A percentile compares a stretch with the other conserved stretches of the same genome.
phyloP scores from a whole-genome alignment of 2,888 invertebrate species.

The Macrophya annulata region DNA sequence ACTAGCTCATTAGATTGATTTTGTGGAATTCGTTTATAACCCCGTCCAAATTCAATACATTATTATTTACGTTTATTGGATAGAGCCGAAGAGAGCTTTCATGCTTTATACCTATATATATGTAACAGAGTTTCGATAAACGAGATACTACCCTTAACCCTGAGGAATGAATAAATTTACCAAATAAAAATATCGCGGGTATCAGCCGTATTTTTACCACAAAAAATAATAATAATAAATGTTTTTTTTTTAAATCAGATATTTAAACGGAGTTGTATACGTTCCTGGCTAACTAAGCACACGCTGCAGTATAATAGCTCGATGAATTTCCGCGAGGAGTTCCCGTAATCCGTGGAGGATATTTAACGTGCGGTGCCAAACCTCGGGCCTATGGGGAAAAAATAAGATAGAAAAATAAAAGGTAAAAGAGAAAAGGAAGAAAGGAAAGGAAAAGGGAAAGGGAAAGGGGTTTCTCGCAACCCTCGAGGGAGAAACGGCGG shows the following conservation, averaged over 20 bases:
- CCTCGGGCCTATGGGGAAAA: constrained; percentile 4
- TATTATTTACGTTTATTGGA: neutral
- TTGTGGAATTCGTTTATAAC: neutral
- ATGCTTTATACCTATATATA: neutral
- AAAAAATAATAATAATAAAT: neutral
- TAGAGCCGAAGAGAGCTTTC: neutral
- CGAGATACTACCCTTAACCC: neutral
- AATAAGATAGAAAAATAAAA: constrained; percentile 33
- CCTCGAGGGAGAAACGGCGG: constrained; percentile 64
- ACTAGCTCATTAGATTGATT: neutral
- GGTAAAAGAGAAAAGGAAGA: neutral
- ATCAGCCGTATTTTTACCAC: neutral
- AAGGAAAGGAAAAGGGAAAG: neutral
- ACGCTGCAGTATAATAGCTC: constrained; percentile 2
- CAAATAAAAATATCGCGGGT: neutral
- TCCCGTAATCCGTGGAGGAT: neutral
- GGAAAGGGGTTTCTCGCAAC: constrained; percentile 52
- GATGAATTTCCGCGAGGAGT: neutral
- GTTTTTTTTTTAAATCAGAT: constrained; percentile 1
- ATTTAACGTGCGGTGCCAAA: constrained; percentile 19
- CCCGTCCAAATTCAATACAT: neutral
- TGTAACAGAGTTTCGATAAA: neutral
- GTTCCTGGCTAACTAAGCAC: neutral
- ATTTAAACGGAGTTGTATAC: constrained; percentile 11
- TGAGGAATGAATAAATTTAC: neutral